Conservation (phyloP, 2,113 vertebrate species). For the Chitala chitala region DNA sequence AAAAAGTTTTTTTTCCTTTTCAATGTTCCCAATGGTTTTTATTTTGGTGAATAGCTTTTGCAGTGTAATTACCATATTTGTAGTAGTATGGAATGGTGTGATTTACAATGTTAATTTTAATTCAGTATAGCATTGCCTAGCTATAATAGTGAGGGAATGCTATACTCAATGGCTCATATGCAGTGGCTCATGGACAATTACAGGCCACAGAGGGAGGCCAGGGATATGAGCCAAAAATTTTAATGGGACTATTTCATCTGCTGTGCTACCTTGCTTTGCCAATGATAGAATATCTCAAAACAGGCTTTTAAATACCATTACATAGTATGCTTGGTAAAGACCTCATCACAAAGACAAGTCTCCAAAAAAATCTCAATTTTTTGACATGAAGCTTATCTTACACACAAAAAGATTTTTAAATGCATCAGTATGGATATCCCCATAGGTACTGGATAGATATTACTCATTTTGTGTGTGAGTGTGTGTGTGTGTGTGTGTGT, state of each 20-base stretch:
- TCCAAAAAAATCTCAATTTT: not conserved
- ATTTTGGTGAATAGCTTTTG: too few species aligned
- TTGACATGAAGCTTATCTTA: too few species aligned
- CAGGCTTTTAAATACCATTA: not conserved
- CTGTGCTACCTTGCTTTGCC: not conserved
- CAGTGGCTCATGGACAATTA: not conserved
- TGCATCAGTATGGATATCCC: too few species aligned
- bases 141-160: not conserved
- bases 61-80: too few species aligned
- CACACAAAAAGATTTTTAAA: too few species aligned
- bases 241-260: not conserved
- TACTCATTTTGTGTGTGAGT: too few species aligned
- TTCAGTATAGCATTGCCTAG: not conserved
- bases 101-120: too few species aligned
- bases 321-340: not conserved
- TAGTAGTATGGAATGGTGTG: too few species aligned
- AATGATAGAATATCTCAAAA: conserved; percentile 11
- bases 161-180: too few species aligned
- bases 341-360: not conserved
- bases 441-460: too few species aligned
- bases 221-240: not conserved
- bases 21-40: too few species aligned
- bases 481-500: conserved; percentile 4
- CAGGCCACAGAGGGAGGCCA: not conserved
- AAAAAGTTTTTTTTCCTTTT: too few species aligned